Evolutionary conservation across 2,113 vertebrate genomes (phyloP).

Genomic region (Thermophis baileyi): DNA sequence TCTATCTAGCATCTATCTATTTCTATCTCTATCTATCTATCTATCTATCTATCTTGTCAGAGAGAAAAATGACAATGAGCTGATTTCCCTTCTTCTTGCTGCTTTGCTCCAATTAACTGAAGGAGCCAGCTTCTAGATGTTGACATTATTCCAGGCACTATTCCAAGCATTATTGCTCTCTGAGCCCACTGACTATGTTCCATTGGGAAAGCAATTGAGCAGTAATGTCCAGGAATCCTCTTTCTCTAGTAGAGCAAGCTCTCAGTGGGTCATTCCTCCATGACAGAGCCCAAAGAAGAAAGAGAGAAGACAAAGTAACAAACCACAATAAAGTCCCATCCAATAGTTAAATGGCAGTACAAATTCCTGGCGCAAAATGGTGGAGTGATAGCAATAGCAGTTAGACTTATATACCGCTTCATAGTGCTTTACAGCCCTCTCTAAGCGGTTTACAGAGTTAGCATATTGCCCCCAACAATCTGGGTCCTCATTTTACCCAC

Average conservation of each 20-base stretch:
- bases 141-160: neutral
- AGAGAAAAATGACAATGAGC: neutral
- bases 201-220: neutral
- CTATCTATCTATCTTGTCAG: neutral
- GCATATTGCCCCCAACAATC: too few relatives aligned
- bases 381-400: too few relatives aligned
- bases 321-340: neutral
- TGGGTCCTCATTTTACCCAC: too few relatives aligned
- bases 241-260: neutral
- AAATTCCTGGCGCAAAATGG: neutral
- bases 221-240: neutral
- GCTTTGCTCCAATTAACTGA: neutral
- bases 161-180: neutral
- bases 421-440: too few relatives aligned
- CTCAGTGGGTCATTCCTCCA: neutral
- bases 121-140: neutral
- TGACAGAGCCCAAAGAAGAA: neutral
- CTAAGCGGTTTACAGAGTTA: too few relatives aligned
- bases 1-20: too few relatives aligned
- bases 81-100: neutral
- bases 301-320: neutral
- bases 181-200: neutral
- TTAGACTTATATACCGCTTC: too few relatives aligned
- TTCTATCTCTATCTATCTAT: too few relatives aligned
- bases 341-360: slow-evolving; percentile 6